Evolutionary conservation across 2,797 vertebrate genomes (phyloP), one percentile per base, ranked within the genome.

Genomic region (Trichosurus vulpecula): DNA sequence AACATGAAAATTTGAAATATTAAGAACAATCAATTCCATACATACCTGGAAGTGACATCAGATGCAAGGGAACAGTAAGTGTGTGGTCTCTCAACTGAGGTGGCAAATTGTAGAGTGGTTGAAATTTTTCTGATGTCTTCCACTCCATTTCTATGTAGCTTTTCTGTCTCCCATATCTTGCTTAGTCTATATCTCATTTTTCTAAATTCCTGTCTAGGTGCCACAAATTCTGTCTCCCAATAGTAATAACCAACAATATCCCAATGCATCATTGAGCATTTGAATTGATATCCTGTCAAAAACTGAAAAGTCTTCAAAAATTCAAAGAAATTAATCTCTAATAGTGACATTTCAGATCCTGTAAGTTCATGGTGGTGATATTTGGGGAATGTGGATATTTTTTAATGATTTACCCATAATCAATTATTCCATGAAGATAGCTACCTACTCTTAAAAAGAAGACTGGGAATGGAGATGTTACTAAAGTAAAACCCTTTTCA

Each of bases 1-100:
- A 96, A 98, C 87, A 94, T 19, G 52, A 95, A 95, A 35, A 91
- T 53, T 29, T 87, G 41, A 31, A 91, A 93, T 51, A 13, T 52
- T 97, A 90, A 96, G 54, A 2, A 81, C 57, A 11, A 10, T 5
- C 9, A 87, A 14, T 91, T 1, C 93, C 51, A 93, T 61, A 57
- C 4, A 94, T 35, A 52, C 52, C n/a, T 54, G 3, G 31, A 31
- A 55, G 13, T 12, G 12, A 52, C n/a, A 2, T 16, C 52, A 29
- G 41, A 58, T 66, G 52, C 19, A 11, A 91, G 19, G 95, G 6
- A 91, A 54, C 9, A 94, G 27, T 91, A 47, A 92, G 13, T 90
- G 29, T 16, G 2, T 35, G 81, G 13, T 16, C 55, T 3, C 6
- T 47, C 12, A 53, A 8, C 29, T 52, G 51, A 0, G 0, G n/a